Base-by-base conservation (phyloP, 2,888 invertebrate species). In the Laothoe populi region DNA sequence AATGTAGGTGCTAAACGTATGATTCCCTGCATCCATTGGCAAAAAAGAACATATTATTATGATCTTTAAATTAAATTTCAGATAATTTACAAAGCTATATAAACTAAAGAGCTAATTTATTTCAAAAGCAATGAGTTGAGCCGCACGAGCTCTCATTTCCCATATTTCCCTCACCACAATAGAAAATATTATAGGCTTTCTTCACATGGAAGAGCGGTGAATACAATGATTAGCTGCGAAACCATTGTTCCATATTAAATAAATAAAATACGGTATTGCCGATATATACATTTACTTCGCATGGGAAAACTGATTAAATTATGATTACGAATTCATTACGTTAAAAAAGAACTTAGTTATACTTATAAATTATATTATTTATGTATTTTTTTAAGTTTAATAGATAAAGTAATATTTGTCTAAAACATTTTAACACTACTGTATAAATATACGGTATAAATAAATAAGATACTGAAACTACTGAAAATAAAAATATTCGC, bases 211-310 rank as follows among this genome's bases (percentile, higher is more conserved):
- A 44, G 21, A 40, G 8, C 40, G 5, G 26, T 19, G 2, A 53
- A 31, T 49, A 40, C 75, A 68, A 75, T 78, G 81, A 81, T 85
- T 79, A 78, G 71, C 67, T 70, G 66, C 66, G 70, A 80, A 72
- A 83, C 82, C 83, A 83, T 82, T 70, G 79, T 83, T 83, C 81
- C 81, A 79, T 78, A 68, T 77, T 66, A 67, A 61, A 16, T 66
- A 72, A 72, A 75, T 78, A 74, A 71, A 71, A 73, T 67, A 64
- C 67, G 66, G 63, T 64, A 63, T 59, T 67, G 69, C 66, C 66
- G 64, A 70, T 71, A 48, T 23, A 40, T n/a, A n/a, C n/a, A n/a
- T n/a, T n/a, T n/a, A n/a, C n/a, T n/a, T n/a, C n/a, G n/a, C n/a
- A n/a, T 16, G 42, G n/a, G 42, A 16, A 38, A 38, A 13, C 38